A percentile compares a stretch with the other conserved stretches of the same genome.
Conservation (phyloP, 30 jellyfish, hydroid and myxozoan genomes). For the Aurelia coerulea region DNA sequence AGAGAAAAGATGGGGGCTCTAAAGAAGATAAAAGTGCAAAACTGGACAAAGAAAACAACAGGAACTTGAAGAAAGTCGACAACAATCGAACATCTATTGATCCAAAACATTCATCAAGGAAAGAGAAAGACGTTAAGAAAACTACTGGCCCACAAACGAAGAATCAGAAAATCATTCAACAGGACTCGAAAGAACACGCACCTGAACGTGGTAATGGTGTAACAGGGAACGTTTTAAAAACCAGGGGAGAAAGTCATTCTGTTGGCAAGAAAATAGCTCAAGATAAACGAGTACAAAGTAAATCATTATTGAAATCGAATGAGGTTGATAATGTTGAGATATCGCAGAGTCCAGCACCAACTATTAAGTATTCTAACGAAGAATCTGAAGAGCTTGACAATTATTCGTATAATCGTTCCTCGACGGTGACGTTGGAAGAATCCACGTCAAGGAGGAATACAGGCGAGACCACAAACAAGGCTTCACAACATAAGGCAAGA, state of each 20-base stretch:
- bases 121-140: background rate
- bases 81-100: background rate
- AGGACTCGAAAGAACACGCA: no score
- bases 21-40: background rate
- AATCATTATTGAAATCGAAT: background rate
- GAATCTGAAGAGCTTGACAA: slow-evolving; percentile 18
- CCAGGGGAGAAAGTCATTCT: no score
- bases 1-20: background rate
- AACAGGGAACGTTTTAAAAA: no score
- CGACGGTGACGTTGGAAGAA: slow-evolving; percentile 65
- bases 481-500: slow-evolving; percentile 12
- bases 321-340: slow-evolving; percentile 9
- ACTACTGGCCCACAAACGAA: background rate
- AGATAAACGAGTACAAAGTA: background rate
- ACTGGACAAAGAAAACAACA: background rate
- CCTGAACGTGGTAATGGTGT: no score
- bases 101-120: background rate
- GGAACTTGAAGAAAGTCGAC: background rate
- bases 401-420: slow-evolving; percentile 44
- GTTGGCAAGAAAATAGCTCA: no score
- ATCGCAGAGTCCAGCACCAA: background rate
- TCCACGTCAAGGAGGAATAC: background rate
- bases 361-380: background rate
- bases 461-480: background rate
- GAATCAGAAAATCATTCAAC: background rate